Evolutionary conservation across 2,113 vertebrate genomes (phyloP), one percentile per base, ranked within the genome.

Genomic region (Seriola quinqueradiata): DNA sequence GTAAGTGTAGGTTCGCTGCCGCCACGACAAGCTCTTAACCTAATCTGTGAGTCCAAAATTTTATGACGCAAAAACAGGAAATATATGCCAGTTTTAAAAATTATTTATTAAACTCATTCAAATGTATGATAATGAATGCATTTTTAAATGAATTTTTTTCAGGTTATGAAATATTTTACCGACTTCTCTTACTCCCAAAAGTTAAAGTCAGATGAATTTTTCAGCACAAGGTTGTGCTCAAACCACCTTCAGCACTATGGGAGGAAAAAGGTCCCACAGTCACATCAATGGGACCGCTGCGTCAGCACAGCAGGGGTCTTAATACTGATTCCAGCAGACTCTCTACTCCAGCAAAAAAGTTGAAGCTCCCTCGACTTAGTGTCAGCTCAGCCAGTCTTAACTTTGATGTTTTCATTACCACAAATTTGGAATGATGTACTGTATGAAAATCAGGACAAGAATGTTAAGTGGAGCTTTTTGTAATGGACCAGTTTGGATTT

Each of bases 1-100:
- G 77, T 50, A 57, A 76, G 25, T 64, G 50, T 7, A n/a, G 63
- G 14, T 44, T 58, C 44, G 52, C 1, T 76, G 61, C 77, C 52
- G 63, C 74, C 25, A 25, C 48, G 13, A 2, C 8, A 28, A 28
- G 28, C 28, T 38, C 72, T 13, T 50, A 61, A 58, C 10, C 17
- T 44, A 1, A 10, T 40, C 5, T 17, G 25, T 19, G 21, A 23
- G 17, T 75, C 7, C 12, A 73, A 58, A 25, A 32, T 36, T 70
- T 25, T 23, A 36, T 32, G 61, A 52, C n/a, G 25, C 32, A 77
- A 85, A 84, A 63, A 36, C 13, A 75, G 42, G 1, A 8, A 23
- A 2, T 12, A 16, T 61, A 21, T 57, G 28, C 6, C 11, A 34
- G 54, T 48, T 40, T 32, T 1, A 36, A 16, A 14, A 19, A 14